Percentiles rank a stretch among this genome's conserved stretches.
Conservation (phyloP, 1,140 invertebrate species). For the Campodea augens region DNA sequence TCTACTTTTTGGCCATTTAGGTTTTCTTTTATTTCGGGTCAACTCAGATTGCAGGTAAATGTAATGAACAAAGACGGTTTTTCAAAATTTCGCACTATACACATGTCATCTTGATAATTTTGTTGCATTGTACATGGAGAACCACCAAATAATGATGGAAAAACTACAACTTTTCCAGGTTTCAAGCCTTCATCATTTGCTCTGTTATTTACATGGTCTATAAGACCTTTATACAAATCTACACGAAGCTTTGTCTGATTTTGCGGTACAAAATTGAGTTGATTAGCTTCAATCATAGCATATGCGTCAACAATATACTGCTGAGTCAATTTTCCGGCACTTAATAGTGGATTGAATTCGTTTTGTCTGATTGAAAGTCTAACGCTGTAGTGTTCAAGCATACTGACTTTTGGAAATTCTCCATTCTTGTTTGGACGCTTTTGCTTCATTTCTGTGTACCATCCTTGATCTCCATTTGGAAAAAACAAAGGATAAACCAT, state of each 20-base stretch:
- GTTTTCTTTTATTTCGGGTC: conserved; percentile 23
- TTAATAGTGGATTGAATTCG: conserved; percentile 10
- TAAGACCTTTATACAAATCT: conserved; percentile 13
- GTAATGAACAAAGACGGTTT: conserved; percentile 26
- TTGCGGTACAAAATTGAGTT: conserved; percentile 14
- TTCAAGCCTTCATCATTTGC: neutral
- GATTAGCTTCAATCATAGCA: conserved; percentile 16
- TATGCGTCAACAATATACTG: conserved; percentile 21
- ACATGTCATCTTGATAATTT: conserved; percentile 24
- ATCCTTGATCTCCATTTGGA: conserved; percentile 4
- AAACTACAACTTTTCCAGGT: conserved; percentile 9
- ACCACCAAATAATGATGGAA: conserved; percentile 14
- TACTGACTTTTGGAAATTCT: no score
- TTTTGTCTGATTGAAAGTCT: conserved; percentile 3
- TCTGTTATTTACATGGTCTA: conserved; percentile 12
- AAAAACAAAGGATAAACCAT: conserved; percentile 7
- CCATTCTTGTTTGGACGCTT: no score
- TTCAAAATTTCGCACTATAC: conserved; percentile 21
- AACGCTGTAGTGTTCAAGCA: no score
- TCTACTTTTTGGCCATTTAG: conserved; percentile 10
- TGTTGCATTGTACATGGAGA: conserved; percentile 19
- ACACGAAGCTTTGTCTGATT: conserved; percentile 17
- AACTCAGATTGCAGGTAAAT: conserved; percentile 25
- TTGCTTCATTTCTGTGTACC: no score
- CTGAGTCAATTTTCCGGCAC: conserved; percentile 14